Percentiles rank a stretch among this genome's conserved stretches.
Evolutionary conservation across 2,888 invertebrate species (phyloP).

Genomic region (Pristionchus japonicus): DNA sequence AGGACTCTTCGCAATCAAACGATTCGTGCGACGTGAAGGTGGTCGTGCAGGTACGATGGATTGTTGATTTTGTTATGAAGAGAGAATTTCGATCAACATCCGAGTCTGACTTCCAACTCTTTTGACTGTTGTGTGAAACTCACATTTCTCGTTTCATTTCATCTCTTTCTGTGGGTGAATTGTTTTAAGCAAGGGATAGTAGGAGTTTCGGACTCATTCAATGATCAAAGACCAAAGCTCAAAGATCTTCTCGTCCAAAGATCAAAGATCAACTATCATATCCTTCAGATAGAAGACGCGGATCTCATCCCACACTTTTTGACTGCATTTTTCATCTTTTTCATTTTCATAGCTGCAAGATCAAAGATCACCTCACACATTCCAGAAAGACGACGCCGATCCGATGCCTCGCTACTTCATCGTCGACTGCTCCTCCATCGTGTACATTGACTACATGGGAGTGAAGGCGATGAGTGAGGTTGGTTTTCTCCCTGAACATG

Average conservation of each 20-base stretch:
- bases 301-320: too few species aligned
- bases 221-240: background rate
- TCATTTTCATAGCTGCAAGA: too few species aligned
- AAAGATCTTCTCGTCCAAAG: too few species aligned
- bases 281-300: too few species aligned
- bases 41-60: background rate
- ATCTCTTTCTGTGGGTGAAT: too few species aligned
- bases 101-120: too few species aligned
- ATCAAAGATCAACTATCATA: constrained; percentile 29
- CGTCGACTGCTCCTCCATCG: constrained; percentile 44
- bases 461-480: constrained; percentile 47
- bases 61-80: too few species aligned
- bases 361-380: constrained; percentile 17
- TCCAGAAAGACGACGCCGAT: background rate
- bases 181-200: too few species aligned
- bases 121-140: too few species aligned
- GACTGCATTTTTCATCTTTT: too few species aligned
- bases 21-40: background rate
- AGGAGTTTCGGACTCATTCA: too few species aligned
- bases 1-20: background rate
- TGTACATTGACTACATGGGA: constrained; percentile 48
- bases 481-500: background rate
- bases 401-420: constrained; percentile 41
- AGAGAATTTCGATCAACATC: background rate
- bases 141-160: too few species aligned